These are phyloP conservation scores for Apis laboriosa DNA, from an alignment of 1,140 invertebrate genomes.

Conservation along the genomic window DNA sequence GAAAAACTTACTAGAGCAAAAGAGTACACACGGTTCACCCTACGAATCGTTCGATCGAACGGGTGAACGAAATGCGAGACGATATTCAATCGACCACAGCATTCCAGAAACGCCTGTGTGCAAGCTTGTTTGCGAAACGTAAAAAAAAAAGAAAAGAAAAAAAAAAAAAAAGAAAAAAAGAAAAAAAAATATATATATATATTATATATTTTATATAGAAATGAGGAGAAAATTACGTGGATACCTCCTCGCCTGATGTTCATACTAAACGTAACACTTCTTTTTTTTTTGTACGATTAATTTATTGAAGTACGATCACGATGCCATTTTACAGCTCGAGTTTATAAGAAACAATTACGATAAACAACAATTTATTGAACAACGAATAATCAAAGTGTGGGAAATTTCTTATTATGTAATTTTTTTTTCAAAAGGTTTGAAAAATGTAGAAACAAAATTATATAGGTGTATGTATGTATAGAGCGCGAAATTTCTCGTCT, in stretches of 20 bases:
- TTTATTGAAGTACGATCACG: constrained; percentile 47
- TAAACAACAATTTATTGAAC: constrained; percentile 10
- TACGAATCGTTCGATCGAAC: neutral
- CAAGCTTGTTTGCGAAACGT: neutral
- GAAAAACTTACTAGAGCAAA: constrained; percentile 48
- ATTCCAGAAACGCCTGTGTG: constrained; percentile 55
- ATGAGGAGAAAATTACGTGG: neutral
- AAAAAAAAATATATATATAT: neutral
- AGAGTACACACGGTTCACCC: neutral
- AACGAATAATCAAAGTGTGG: constrained; percentile 44
- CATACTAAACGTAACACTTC: constrained; percentile 7
- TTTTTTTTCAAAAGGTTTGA: neutral
- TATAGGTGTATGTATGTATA: neutral
- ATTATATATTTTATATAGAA: neutral
- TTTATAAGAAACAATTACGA: constrained; percentile 6
- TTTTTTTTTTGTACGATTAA: constrained; percentile 38
- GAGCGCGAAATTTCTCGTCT: constrained; percentile 8
- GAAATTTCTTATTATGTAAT: neutral
- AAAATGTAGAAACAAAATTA: neutral
- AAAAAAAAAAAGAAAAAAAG: neutral
- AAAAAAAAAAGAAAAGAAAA: neutral
- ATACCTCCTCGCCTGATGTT: constrained; percentile 33
- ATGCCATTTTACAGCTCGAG: constrained; percentile 53
- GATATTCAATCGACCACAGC: constrained; percentile 47
- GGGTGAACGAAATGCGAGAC: neutral